Percentiles rank a stretch among this genome's conserved stretches.
Evolutionary conservation across 2,888 invertebrate species (phyloP).

Genomic region (Poecilus cupreus): DNA sequence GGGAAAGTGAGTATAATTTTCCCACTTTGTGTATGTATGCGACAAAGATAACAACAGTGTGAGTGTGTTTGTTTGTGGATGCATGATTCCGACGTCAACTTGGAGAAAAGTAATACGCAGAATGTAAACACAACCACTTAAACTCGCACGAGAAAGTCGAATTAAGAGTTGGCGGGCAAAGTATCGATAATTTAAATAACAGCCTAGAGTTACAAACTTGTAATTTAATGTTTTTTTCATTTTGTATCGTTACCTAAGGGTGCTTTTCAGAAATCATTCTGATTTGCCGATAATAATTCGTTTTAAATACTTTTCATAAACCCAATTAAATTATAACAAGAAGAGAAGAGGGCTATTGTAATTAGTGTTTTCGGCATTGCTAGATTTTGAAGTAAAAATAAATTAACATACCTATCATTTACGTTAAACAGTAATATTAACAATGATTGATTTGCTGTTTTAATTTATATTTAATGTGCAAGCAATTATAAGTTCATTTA

Average conservation of each 20-base stretch:
- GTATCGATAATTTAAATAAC: conserved; percentile 50
- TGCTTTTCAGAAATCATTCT: conserved; percentile 12
- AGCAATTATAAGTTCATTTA: too few species aligned
- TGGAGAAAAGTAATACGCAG: conserved; percentile 43
- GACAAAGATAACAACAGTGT: too few species aligned
- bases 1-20: conserved; percentile 8
- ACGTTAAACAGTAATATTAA: too few species aligned
- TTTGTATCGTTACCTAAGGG: background rate
- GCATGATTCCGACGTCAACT: conserved; percentile 27
- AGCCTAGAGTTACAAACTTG: conserved; percentile 38
- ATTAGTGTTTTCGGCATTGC: too few species aligned
- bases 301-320: too few species aligned
- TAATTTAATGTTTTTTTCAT: conserved; percentile 45
- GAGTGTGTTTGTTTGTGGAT: conserved; percentile 5
- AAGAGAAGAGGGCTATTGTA: too few species aligned
- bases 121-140: conserved; percentile 48
- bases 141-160: conserved; percentile 46
- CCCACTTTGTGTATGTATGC: background rate
- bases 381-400: too few species aligned
- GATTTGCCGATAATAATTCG: conserved; percentile 23
- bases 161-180: conserved; percentile 31
- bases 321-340: too few species aligned
- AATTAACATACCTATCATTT: too few species aligned
- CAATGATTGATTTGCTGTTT: too few species aligned
- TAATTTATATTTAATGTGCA: too few species aligned